Conservation (phyloP, 2,888 invertebrate species). For the Coecobrya sp. region DNA sequence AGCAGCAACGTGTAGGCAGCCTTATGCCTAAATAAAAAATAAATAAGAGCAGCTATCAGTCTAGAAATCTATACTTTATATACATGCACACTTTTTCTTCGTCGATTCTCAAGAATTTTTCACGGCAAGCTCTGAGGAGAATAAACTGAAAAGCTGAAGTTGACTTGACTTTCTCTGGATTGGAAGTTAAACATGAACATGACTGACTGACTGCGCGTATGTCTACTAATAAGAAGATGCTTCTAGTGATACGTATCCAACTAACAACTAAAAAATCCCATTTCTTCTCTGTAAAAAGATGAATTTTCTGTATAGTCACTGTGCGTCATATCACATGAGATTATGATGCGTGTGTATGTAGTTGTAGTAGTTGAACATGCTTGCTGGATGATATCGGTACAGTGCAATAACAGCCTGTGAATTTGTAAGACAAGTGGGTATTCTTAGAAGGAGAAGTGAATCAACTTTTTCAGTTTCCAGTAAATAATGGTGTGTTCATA, state of each 20-base stretch:
- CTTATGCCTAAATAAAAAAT: not conserved
- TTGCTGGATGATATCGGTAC: not conserved
- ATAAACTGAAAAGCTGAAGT: not conserved
- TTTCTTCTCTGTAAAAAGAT: not conserved
- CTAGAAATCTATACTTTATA: not conserved
- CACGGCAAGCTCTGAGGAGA: not conserved
- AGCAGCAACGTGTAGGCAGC: not conserved
- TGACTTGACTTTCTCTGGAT: conserved; percentile 18
- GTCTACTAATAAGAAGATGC: not conserved
- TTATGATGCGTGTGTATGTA: not conserved
- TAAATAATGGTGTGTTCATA: not conserved
- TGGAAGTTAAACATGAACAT: not conserved
- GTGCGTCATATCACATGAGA: not conserved
- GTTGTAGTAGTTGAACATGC: not conserved
- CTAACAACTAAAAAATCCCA: not conserved
- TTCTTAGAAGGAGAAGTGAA: not conserved
- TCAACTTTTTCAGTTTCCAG: not conserved
- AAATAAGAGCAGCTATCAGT: not conserved
- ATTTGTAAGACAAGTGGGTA: not conserved
- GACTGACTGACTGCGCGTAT: not conserved
- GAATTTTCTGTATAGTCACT: not conserved
- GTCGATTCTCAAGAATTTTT: not conserved
- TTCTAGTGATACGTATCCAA: not conserved
- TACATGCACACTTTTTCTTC: not conserved
- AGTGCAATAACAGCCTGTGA: not conserved